Conservation (phyloP, 2,113 vertebrate genomes). For the Amphiprion percula region DNA sequence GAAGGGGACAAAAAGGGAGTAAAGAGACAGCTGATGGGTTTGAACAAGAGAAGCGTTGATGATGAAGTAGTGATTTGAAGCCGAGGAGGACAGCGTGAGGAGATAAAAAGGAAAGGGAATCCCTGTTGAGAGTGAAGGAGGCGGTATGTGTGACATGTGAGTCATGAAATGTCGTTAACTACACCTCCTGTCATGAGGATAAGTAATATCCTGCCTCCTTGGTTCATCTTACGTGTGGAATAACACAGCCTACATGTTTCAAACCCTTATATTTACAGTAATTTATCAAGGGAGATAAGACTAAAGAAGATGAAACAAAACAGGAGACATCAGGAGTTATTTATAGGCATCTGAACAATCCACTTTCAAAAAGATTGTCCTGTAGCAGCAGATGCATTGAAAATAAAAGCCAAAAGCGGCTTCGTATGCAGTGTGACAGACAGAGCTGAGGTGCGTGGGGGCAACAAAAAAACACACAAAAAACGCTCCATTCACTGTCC, state of each 20-base stretch:
- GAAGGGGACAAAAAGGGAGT: slow-evolving; percentile 45
- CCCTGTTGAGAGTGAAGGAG: slow-evolving; percentile 3
- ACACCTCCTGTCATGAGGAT: slow-evolving; percentile 38
- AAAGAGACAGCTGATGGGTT: slow-evolving; percentile 73
- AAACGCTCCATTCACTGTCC: slow-evolving; percentile 33
- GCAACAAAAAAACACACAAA: not conserved
- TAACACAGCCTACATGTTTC: slow-evolving; percentile 9
- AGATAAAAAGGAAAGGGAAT: slow-evolving; percentile 10
- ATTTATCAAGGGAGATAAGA: slow-evolving; percentile 33
- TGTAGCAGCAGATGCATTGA: not conserved
- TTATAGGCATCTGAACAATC: slow-evolving; percentile 53
- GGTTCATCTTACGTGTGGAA: slow-evolving; percentile 2
- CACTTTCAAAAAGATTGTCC: not conserved
- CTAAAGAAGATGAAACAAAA: slow-evolving; percentile 9
- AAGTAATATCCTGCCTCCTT: slow-evolving; percentile 15
- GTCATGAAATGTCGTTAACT: slow-evolving; percentile 31
- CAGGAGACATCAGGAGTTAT: slow-evolving; percentile 50
- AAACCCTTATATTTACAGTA: slow-evolving; percentile 14
- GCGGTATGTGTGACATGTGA: slow-evolving; percentile 5
- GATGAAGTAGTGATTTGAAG: slow-evolving; percentile 38
- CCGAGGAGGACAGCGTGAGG: not conserved
- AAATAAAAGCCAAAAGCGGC: slow-evolving; percentile 45
- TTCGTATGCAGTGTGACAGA: slow-evolving; percentile 35
- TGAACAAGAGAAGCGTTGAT: slow-evolving; percentile 18
- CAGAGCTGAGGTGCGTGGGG: slow-evolving; percentile 17